Base-by-base conservation (phyloP, 2,888 invertebrate species). In the Chaitophorus viminalis region DNA sequence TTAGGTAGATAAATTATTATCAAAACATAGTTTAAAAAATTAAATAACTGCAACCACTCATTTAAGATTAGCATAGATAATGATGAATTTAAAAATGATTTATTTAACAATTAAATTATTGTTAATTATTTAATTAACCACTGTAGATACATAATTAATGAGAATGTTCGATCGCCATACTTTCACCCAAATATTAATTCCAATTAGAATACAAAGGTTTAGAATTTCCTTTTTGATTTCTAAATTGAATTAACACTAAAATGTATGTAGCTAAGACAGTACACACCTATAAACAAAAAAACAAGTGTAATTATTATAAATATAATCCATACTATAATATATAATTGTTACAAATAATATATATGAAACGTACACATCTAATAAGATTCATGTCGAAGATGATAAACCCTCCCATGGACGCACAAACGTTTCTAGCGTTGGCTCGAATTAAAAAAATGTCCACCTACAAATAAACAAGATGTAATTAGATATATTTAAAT, bases 171-270 rank as follows among this genome's bases (percentile, higher is more conserved):
- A 36, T 36, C 36, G 36, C 36, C 36, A 36, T 36, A 36, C 36
- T 36, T 36, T 65, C 17, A 52, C 11, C 11, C 1, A 52, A 52
- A 3, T 36, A 68, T 72, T 17, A 52, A 82, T 72, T 70, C 82
- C 72, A 75, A 65, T 36, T 83, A 33, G 36, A 39, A 29, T 75
- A 75, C 21, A 83, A 83, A 31, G 60, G 83, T 6, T 83, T 83
- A 29, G 75, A 83, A 39, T 39, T 83, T 60, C 83, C 75, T 60
- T 83, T 83, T 83, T 75, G 54, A 1, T 39, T 29, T 60, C 75
- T 83, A 60, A 83, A 83, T 14, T 83, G 75, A 39, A 75, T 75
- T 60, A 75, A 39, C 21, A 83, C 74, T 75, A 75, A 60, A 21
- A 65, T 65, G 25, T 60, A 75, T 29, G 75, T 83, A 25, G 25